phyloP scores from a whole-genome alignment of 30 jellyfish, hydroid and myxozoan genomes.

The Aurelia aurita complex sp. Pacific region DNA sequence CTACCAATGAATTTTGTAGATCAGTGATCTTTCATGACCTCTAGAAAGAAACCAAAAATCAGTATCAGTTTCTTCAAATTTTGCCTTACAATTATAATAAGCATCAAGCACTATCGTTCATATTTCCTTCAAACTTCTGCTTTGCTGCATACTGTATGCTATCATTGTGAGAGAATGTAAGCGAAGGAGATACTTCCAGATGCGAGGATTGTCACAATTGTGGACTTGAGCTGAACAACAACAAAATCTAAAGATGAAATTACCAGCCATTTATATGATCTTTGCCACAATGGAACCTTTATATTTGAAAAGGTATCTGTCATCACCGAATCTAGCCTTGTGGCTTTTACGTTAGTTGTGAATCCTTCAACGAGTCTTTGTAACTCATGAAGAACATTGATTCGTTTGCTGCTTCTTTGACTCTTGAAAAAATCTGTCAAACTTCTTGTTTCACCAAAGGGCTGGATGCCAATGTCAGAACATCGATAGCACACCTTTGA shows the following conservation, averaged over 20 bases:
- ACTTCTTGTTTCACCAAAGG: conserved; percentile 70
- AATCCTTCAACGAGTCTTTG: conserved; percentile 77
- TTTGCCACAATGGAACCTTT: conserved; percentile 95
- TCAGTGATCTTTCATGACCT: too few relatives aligned
- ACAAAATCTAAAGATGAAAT: not conserved
- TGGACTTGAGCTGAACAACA: too few relatives aligned
- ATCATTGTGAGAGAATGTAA: too few relatives aligned
- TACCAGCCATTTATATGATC: conserved; percentile 91
- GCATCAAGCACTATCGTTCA: too few relatives aligned
- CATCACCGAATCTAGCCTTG: conserved; percentile 65
- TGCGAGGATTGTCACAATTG: too few relatives aligned
- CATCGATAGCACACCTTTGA: conserved; percentile 86
- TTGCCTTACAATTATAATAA: too few relatives aligned
- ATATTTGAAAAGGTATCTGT: conserved; percentile 72
- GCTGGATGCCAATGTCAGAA: conserved; percentile 68
- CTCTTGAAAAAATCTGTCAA: conserved; percentile 48
- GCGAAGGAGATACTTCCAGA: too few relatives aligned
- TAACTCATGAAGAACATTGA: conserved; percentile 55
- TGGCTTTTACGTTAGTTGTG: conserved; percentile 60
- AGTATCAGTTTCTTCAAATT: too few relatives aligned
- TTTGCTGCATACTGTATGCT: too few relatives aligned
- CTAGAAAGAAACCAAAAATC: too few relatives aligned
- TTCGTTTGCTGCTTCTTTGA: conserved; percentile 55
- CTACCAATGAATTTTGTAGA: too few relatives aligned
- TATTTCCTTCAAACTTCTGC: too few relatives aligned